These are phyloP conservation scores for Danio aesculapii DNA, from an alignment of 2,797 vertebrate genomes.

Conservation along the genomic window DNA sequence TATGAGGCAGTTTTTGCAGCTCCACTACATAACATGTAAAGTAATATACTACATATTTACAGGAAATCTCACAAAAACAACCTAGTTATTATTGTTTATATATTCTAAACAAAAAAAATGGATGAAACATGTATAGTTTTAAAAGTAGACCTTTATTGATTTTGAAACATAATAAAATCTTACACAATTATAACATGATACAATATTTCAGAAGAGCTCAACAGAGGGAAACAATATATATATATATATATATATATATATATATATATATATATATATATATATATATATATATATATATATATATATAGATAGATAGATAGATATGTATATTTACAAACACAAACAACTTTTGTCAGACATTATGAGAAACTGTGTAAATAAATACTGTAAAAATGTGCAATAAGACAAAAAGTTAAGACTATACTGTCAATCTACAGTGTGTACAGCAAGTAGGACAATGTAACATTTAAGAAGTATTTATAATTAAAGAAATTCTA, in stretches of 20 bases:
- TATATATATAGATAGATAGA: no score
- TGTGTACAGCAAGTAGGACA: neutral
- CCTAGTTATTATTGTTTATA: neutral
- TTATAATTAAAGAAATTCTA: neutral
- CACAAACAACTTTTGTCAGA: neutral
- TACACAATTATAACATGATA: neutral
- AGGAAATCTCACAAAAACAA: neutral
- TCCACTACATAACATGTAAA: neutral
- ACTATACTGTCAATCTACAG: neutral
- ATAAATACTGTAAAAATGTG: constrained; percentile 21
- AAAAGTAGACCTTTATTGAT: neutral
- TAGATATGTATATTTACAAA: constrained; percentile 16
- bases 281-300: no score
- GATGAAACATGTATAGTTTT: neutral
- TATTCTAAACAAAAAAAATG: neutral
- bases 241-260: no score
- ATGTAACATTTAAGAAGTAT: no score
- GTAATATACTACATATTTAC: neutral
- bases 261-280: no score
- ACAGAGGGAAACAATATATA: neutral
- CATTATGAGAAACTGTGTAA: neutral
- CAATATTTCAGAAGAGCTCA: neutral
- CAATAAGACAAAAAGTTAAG: neutral
- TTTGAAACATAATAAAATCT: neutral
- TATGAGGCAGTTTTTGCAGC: neutral